These are phyloP conservation scores for Mixornis gularis DNA, from an alignment of 2,113 vertebrate genomes.

Conservation along the genomic window DNA sequence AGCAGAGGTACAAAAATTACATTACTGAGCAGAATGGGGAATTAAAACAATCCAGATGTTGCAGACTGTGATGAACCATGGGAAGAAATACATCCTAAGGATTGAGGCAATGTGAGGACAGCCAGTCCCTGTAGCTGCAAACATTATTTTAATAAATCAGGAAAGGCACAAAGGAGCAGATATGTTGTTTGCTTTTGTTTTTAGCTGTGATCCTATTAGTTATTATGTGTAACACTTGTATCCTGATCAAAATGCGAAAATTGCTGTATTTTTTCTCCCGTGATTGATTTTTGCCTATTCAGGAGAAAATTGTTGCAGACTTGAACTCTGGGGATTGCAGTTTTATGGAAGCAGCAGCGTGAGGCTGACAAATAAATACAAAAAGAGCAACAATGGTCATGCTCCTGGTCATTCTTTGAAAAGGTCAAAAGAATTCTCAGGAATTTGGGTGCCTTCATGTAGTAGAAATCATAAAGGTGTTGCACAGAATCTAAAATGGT, in stretches of 20 bases:
- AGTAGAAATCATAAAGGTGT: not conserved
- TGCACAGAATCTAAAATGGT: not conserved
- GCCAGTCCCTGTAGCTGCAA: not conserved
- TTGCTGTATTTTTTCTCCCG: rapidly evolving
- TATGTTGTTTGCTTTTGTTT: not conserved
- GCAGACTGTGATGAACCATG: not conserved
- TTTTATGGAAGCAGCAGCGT: not conserved
- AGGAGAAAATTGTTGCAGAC: not conserved
- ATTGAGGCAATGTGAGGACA: not conserved
- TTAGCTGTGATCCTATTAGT: not conserved
- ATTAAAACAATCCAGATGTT: not conserved
- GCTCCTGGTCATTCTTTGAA: not conserved
- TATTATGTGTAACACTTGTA: not conserved
- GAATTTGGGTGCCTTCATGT: not conserved
- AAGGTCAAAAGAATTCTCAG: not conserved
- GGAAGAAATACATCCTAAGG: not conserved
- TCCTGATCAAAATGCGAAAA: not conserved
- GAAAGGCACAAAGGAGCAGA: not conserved
- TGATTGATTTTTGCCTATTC: not conserved
- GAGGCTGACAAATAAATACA: not conserved
- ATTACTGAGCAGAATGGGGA: not conserved
- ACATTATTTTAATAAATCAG: not conserved
- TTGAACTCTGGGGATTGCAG: not conserved
- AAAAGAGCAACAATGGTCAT: rapidly evolving
- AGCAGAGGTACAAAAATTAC: not conserved